Base-by-base conservation (phyloP, 2,888 invertebrate species). In the Alloplasta piceator region DNA sequence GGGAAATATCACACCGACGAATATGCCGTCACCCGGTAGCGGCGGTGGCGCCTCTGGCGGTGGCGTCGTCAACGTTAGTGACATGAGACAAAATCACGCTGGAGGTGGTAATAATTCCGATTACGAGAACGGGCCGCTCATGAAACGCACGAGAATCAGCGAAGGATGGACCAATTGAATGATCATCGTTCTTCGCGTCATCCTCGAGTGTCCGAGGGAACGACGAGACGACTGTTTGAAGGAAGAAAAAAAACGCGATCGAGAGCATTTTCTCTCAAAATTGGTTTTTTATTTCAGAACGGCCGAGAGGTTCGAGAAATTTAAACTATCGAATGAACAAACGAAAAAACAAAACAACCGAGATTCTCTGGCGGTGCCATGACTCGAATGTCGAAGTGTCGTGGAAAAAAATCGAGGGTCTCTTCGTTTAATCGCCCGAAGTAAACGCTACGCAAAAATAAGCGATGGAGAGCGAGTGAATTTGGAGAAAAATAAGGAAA, bases 91-190 rank as follows among this genome's bases (percentile, higher is more conserved):
- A 56, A 89, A 89, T 80, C 94, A 94, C 90, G 94, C 85, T 61
- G 87, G 83, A 10, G 90, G 90, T 10, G 89, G 89, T 16, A 88
- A 86, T 85, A 92, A 93, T 84, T 93, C 93, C 84, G 95, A 96
- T 86, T 96, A 96, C 87, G 96, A 96, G 91, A 93, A 93, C 74
- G 94, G 94, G 56, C 95, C 94, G 84, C 92, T 94, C 87, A 94
- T 96, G 93, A 98, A 98, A 93, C 95, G 98, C 92, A 96, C 97
- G 89, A 95, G 98, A 93, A 95, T 98, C 91, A 94, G 95, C 74
- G 98, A 98, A 92, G 96, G 96, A 82, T 98, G 98, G 98, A 95
- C 96, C 92, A 96, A 97, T 95, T 97, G 97, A 96, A 93, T 67
- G 79, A 74, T 78, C 81, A 67, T 55, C 56, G 46, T 43, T 43